Evolutionary conservation across 2,113 vertebrate genomes (phyloP), one percentile per base, ranked within the genome.

Genomic region (Myodes glareolus): DNA sequence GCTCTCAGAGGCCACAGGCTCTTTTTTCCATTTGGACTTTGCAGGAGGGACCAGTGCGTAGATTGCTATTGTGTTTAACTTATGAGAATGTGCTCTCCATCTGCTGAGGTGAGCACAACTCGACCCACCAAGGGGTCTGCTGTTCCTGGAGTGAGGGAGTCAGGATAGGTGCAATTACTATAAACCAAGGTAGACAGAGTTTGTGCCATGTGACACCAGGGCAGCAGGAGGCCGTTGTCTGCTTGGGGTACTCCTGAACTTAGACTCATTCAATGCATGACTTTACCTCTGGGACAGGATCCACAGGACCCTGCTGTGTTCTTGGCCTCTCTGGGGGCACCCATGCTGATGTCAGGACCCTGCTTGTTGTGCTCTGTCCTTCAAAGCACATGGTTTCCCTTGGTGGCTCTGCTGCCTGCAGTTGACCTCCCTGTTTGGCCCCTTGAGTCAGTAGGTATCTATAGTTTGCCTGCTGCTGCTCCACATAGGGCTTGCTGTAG

Each of bases 121-220:
- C 39, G 10, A 39, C 39, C 31, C 29, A 31, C 25, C 52, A 2
- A 4, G 19, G 21, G 47, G 1, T 17, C 47, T 75, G 12, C 68
- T 45, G 21, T 80, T 23, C 9, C 19, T 63, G 0, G 0, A 1
- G 7, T 19, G 42, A 65, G 55, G 47, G 77, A 65, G n/a, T 39
- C 11, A 25, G 87, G 47, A 12, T 27, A 73, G 75, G 9, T 1
- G 7, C 33, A 5, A 0, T 25, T 11, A 1, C 39, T 45, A 0
- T 52, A 21, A 61, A 47, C 42, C 7, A 16, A 88, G 42, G 29
- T 13, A 88, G 61, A 14, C 13, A 4, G 27, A 73, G 50, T 63
- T 45, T 63, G 63, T 10, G 42, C 39, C 5, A 0, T 25, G 5
- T 0, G 11, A 58, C 78, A 23, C 17, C 39, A 29, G 90, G 5